A percentile compares a stretch with the other conserved stretches of the same genome.
Conservation (phyloP, 2,888 invertebrate genomes). For the Melanotus villosus region DNA sequence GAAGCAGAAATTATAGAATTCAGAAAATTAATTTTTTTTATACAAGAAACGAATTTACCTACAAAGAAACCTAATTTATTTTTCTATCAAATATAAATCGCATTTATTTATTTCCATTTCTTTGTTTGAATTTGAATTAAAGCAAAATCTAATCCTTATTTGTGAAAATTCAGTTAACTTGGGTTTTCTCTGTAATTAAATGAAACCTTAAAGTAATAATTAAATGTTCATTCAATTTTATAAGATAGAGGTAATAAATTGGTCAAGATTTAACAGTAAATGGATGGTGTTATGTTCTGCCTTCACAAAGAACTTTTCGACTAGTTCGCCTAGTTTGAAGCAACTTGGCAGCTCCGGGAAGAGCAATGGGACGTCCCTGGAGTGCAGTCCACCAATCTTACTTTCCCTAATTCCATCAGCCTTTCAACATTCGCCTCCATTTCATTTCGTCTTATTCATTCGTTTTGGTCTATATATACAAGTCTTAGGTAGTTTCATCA, state of each 20-base stretch:
- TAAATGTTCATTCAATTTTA: no score
- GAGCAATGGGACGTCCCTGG: constrained; percentile 51
- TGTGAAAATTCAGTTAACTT: no score
- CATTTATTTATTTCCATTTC: no score
- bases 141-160: no score
- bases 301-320: constrained; percentile 39
- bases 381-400: constrained; percentile 56
- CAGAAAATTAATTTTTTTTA: no score
- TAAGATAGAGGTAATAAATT: neutral
- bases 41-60: no score
- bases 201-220: no score
- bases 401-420: constrained; percentile 57
- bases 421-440: constrained; percentile 54
- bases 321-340: constrained; percentile 40
- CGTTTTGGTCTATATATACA: constrained; percentile 21
- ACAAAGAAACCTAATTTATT: no score
- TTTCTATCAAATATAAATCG: no score
- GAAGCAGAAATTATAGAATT: no score
- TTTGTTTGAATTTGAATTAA: no score
- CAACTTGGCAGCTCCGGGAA: constrained; percentile 40
- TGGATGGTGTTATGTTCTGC: constrained; percentile 35
- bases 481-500: neutral
- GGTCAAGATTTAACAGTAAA: constrained; percentile 35
- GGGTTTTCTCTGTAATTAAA: no score
- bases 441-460: constrained; percentile 53